These are phyloP conservation scores for Alectoris magna DNA, from an alignment of 2,797 vertebrate genomes.

Conservation along the genomic window DNA sequence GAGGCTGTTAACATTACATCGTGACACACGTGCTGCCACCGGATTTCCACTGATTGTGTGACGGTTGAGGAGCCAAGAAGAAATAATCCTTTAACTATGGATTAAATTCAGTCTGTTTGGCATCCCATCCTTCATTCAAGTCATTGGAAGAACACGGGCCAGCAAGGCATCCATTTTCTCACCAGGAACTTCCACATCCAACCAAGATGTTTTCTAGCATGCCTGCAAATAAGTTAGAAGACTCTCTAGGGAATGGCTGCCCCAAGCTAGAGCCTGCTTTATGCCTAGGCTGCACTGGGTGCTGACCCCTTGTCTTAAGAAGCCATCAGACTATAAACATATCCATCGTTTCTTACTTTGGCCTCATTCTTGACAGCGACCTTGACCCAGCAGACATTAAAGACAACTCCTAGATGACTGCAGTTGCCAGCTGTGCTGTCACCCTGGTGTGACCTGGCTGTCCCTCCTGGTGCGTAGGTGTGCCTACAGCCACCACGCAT, in stretches of 20 bases:
- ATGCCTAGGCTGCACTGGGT: not conserved
- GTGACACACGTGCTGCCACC: constrained; percentile 6
- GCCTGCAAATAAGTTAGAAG: not conserved
- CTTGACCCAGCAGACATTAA: not conserved
- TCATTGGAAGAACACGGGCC: rapidly evolving
- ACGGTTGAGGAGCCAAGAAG: not conserved
- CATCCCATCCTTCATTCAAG: not conserved
- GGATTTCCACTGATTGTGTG: not conserved
- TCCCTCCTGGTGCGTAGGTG: not conserved
- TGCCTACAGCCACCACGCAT: not conserved
- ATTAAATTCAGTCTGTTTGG: constrained; percentile 13
- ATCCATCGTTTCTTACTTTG: not conserved
- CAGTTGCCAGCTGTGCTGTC: not conserved
- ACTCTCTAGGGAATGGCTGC: not conserved
- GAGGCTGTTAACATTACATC: constrained; percentile 31
- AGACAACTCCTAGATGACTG: not conserved
- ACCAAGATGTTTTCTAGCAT: not conserved
- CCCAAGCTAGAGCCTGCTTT: not conserved
- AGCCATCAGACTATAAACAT: not conserved
- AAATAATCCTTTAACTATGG: constrained; percentile 25
- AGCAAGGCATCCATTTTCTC: not conserved
- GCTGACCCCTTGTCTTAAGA: not conserved
- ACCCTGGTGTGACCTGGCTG: not conserved
- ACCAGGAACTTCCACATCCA: not conserved
- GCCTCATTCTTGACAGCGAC: not conserved